These are phyloP conservation scores for Sorex maritimensis DNA, from an alignment of 2,797 vertebrate species.

Conservation along the genomic window DNA sequence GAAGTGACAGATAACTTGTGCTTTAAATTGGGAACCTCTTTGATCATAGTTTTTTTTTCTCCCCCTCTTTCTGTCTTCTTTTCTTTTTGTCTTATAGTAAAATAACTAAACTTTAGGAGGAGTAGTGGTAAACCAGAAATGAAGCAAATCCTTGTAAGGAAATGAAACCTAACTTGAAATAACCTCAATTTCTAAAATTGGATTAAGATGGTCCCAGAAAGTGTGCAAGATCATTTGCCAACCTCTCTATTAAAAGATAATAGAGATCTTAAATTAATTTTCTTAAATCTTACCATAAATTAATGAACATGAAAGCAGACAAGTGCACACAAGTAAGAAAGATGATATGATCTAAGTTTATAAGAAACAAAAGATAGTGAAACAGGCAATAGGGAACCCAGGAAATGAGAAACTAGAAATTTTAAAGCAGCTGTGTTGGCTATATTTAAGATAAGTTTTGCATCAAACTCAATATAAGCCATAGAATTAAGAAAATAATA, in stretches of 20 bases:
- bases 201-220: background rate
- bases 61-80: background rate
- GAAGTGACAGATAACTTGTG: background rate
- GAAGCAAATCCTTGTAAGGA: background rate
- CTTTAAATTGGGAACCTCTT: background rate
- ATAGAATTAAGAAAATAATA: no score
- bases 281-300: no score
- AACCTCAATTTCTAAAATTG: conserved; percentile 27
- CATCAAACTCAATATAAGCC: no score
- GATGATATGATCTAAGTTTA: no score
- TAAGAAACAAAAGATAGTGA: no score
- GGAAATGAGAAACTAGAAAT: no score
- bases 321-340: no score
- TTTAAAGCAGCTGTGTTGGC: no score
- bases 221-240: conserved; percentile 5
- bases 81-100: background rate
- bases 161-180: conserved; percentile 22
- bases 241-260: conserved; percentile 8
- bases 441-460: no score
- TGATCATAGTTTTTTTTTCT: background rate
- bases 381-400: no score
- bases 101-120: background rate
- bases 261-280: background rate
- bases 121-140: background rate
- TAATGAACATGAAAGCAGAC: no score